These are phyloP conservation scores for Melanotaenia duboulayi DNA, from an alignment of 2,113 vertebrate genomes.

Conservation along the genomic window DNA sequence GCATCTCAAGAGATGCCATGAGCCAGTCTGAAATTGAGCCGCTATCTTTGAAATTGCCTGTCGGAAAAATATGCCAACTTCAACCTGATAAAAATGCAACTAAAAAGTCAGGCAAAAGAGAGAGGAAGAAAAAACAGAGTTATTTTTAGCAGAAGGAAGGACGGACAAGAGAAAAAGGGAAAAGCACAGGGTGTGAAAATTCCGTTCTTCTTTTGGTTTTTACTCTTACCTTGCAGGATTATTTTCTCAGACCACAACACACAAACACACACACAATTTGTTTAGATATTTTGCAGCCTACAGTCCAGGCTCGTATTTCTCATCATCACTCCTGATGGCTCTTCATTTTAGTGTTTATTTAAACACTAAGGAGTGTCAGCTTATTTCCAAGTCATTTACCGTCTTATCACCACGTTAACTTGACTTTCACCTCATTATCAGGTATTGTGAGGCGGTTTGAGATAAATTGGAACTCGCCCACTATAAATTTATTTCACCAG, in stretches of 20 bases:
- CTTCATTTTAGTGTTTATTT: neutral
- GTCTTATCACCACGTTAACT: neutral
- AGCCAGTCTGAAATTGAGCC: slow-evolving; percentile 52
- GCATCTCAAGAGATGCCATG: slow-evolving; percentile 41
- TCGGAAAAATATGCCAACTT: slow-evolving; percentile 56
- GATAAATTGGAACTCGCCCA: neutral
- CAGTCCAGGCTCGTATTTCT: no score
- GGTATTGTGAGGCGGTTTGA: neutral
- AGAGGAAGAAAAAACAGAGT: neutral
- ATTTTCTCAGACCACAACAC: neutral
- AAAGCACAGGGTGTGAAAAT: neutral
- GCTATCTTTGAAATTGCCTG: slow-evolving; percentile 72
- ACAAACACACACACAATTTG: neutral
- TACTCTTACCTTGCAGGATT: slow-evolving; percentile 9
- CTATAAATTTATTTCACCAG: neutral
- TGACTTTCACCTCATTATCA: slow-evolving; percentile 1
- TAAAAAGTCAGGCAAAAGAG: slow-evolving; percentile 26
- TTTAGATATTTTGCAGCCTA: neutral
- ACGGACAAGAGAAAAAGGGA: neutral
- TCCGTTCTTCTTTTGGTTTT: slow-evolving; percentile 7
- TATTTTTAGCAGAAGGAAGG: slow-evolving; percentile 45
- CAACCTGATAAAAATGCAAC: slow-evolving; percentile 50
- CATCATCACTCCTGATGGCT: neutral
- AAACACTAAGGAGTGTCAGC: neutral
- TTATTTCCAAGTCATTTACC: neutral